Conservation (phyloP, 2,113 vertebrate genomes). For the Pachypanchax playfairii region DNA sequence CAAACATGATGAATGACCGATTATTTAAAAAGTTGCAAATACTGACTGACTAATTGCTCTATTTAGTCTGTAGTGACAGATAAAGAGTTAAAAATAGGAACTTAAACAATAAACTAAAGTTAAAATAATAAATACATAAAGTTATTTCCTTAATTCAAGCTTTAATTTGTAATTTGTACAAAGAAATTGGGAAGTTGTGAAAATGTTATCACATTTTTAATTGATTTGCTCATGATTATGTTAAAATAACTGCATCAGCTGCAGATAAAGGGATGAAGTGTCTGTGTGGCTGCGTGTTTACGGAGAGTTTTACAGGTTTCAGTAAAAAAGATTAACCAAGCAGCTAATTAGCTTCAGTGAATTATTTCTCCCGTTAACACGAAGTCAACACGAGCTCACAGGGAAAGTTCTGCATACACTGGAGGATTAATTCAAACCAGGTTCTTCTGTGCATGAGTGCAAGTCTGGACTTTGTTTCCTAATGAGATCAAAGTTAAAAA, state of each 20-base stretch:
- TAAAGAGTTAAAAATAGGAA: too few relatives aligned
- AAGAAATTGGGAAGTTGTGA: too few relatives aligned
- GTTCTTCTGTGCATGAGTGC: constrained; percentile 35
- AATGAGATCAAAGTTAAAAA: constrained; percentile 56
- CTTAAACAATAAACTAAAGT: too few relatives aligned
- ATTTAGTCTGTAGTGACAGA: too few relatives aligned
- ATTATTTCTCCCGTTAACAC: constrained; percentile 17
- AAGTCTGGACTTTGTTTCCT: constrained; percentile 45
- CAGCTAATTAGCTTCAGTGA: constrained; percentile 29
- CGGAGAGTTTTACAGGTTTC: not conserved
- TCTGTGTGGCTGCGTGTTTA: constrained; percentile 1
- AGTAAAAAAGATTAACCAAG: constrained; percentile 10
- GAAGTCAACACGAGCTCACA: constrained; percentile 21
- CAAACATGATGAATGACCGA: too few relatives aligned
- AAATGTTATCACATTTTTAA: not conserved
- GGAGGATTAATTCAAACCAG: constrained; percentile 42
- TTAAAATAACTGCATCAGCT: constrained; percentile 10
- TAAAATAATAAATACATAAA: too few relatives aligned
- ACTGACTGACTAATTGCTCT: too few relatives aligned
- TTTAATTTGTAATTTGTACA: too few relatives aligned
- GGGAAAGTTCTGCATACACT: constrained; percentile 20
- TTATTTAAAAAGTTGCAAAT: too few relatives aligned
- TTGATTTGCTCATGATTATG: not conserved
- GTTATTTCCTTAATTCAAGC: too few relatives aligned
- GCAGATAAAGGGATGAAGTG: not conserved